Conservation (phyloP, 2,113 vertebrate species). For the Puma concolor region DNA sequence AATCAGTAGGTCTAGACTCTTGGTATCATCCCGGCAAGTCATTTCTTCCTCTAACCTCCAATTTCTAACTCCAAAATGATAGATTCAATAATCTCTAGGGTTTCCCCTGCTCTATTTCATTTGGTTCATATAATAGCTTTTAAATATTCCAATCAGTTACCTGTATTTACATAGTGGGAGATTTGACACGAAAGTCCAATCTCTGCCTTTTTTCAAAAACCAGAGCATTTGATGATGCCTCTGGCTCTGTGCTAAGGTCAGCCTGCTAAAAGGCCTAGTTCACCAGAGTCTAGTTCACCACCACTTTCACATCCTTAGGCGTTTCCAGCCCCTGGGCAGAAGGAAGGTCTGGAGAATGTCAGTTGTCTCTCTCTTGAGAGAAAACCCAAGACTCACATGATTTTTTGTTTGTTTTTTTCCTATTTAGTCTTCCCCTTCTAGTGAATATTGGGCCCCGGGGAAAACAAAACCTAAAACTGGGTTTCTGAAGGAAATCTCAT, state of each 20-base stretch:
- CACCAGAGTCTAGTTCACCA: neutral
- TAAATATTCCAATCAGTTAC: neutral
- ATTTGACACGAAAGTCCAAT: neutral
- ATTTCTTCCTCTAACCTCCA: neutral
- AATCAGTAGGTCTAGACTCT: neutral
- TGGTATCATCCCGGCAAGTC: neutral
- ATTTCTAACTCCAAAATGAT: neutral
- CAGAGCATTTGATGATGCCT: neutral
- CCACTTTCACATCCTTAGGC: neutral
- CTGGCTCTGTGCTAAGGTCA: neutral
- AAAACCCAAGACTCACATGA: neutral
- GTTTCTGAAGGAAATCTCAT: neutral
- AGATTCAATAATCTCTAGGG: neutral
- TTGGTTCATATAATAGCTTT: neutral
- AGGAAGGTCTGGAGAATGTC: neutral
- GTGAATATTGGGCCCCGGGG: neutral
- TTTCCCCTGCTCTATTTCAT: neutral
- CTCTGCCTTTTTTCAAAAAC: constrained; percentile 3
- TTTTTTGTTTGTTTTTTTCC: neutral
- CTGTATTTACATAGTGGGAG: neutral
- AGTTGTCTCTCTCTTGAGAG: neutral
- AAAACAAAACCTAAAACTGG: neutral
- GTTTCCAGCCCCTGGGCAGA: neutral
- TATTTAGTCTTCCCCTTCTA: neutral
- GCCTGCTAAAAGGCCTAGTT: neutral